Conservation (phyloP, 2,113 vertebrate species). For the Lucifuga dentata region DNA sequence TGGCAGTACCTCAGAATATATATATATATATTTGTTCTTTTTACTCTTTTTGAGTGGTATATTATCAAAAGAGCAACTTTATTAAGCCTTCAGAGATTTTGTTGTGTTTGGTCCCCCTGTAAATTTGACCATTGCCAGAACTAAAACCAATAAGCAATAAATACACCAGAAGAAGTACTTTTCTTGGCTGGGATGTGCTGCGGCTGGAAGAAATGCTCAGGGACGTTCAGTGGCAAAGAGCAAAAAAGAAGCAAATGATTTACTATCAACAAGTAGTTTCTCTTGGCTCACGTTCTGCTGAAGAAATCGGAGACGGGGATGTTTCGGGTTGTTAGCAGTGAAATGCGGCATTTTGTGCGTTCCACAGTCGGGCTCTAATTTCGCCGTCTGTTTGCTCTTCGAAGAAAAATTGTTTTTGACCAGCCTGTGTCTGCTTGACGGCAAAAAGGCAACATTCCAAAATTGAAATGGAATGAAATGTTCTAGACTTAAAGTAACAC, state of each 20-base stretch:
- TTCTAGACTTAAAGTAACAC: conserved; percentile 43
- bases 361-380: conserved; percentile 64
- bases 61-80: conserved; percentile 28
- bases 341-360: conserved; percentile 51
- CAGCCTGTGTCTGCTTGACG: conserved; percentile 53
- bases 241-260: conserved; percentile 73
- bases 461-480: conserved; percentile 63
- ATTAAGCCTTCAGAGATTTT: conserved; percentile 32
- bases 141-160: conserved; percentile 52
- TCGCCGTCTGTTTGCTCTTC: conserved; percentile 65
- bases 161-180: conserved; percentile 51
- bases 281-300: conserved; percentile 66
- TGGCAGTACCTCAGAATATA: too few relatives aligned
- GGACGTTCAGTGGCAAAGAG: conserved; percentile 70
- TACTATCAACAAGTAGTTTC: conserved; percentile 74
- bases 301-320: conserved; percentile 66
- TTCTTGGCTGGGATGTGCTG: conserved; percentile 41
- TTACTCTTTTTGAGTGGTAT: too few relatives aligned
- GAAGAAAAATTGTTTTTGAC: conserved; percentile 59
- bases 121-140: conserved; percentile 55
- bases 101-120: conserved; percentile 36
- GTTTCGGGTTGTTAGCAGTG: conserved; percentile 69
- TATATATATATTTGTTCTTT: too few relatives aligned
- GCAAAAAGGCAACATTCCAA: conserved; percentile 53
- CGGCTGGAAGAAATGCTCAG: conserved; percentile 46